Base-by-base conservation (phyloP, 2,797 vertebrate species). In the Catostomus latipinnis region DNA sequence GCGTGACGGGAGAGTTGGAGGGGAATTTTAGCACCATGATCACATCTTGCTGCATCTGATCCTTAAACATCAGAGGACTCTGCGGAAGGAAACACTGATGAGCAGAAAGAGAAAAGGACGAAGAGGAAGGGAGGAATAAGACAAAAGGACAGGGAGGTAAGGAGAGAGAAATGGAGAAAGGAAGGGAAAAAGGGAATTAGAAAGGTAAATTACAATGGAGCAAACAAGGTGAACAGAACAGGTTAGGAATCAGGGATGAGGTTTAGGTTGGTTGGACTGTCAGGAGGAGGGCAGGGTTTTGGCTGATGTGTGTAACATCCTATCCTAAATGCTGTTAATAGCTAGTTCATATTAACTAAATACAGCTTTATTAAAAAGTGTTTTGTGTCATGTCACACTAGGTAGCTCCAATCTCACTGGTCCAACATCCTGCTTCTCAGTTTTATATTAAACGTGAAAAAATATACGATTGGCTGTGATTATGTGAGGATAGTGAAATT, bases 21-120 rank as follows among this genome's bases (percentile, higher is more conserved):
- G 97, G 97, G 81, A 98, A 99, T 94, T 99, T 98, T 85, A 98
- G 92, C 92, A 99, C 97, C 97, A 98, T 98, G 87, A 99, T 98
- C 86, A 99, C 97, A 86, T 99, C 97, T 90, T 98, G 97, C 91
- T 99, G 97, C 97, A 98, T 97, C 94, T 99, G 97, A 92, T 99
- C 97, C 94, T 98, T 98, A 93, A 99, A 99, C 97, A 99, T 98
- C 91, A 99, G 96, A 0, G 97, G 96, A 88, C 97, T 99, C 97
- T 98, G 97, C 91, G 95, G 96, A 95, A 96, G 96, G 95, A 98
- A 96, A 96, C 98, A 99, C 98, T 99, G 63, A 76, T 81, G 65
- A 81, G 79, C 67, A 80, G 78, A 80, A 83, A 83, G 67, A 34
- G 34, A 34, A 81, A 50, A 72, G 57, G 54, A 49, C 57, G 62